Evolutionary conservation across 2,888 invertebrate species (phyloP), one percentile per base, ranked within the genome.

Genomic region (Pedicia rivosa): DNA sequence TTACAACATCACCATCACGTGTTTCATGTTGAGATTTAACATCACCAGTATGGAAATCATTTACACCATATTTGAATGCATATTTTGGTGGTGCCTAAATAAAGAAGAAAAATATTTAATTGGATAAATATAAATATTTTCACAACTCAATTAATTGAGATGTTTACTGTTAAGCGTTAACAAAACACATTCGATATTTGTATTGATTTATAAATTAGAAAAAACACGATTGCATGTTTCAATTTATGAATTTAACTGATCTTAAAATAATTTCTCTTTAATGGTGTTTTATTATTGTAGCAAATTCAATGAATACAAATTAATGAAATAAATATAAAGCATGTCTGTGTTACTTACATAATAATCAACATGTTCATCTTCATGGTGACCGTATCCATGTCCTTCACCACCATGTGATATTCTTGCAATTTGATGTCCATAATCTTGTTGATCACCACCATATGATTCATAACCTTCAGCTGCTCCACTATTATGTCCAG

Each of bases 21-120:
- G 70, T 67, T 51, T 74, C 73, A 41, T 72, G 72, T 47, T 74
- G 74, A 5, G 72, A 72, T 50, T 74, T 74, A 1, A 73, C 67
- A 50, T 74, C 73, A 16, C 66, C 66, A 32, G 67, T 67, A 46
- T 67, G 67, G 43, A 56, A 66, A 47, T 67, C 67, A 34, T 65
- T 63, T 24, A 67, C 67, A 32, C 67, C 67, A 44, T 67, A 67
- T 50, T 67, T 65, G 54, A 66, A 66, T 46, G 64, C 63, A 48
- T 68, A 67, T 51, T 66, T 66, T 28, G 76, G 74, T 47, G 73
- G 73, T 16, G 74, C 72, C 74, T 74, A 57, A 6, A 40, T 37
- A 32, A 16, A 12, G 31, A 40, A 29, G 40, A 36, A 17, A 24
- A 9, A 40, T 24, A 16, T 35, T 37, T 36, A 27, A 16, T 27